Evolutionary conservation across 1,140 invertebrate genomes (phyloP), one percentile per base, ranked within the genome.

Genomic region (Magallana angulata): DNA sequence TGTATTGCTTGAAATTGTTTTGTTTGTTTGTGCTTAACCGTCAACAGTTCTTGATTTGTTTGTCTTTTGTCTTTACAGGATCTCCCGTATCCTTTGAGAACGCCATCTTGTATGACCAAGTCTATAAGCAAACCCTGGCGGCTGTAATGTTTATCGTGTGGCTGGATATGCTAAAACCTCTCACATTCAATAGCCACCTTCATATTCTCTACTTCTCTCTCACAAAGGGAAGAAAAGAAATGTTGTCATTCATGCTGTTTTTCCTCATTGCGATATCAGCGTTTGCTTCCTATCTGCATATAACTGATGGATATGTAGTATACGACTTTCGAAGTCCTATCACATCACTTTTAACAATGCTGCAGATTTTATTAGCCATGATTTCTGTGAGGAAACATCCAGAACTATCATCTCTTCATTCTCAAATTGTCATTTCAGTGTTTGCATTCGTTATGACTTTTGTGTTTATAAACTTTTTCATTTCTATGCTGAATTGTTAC

Each of bases 171-270:
- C 80, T 91, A 57, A 82, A 85, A 24, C 90, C 90, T 0, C 59
- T 91, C 48, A 81, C 87, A 16, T 85, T 91, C 62, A 90, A 90
- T 62, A 89, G 82, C 30, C 62, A 91, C 84, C 85, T 91, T n/a
- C 88, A 86, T 62, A 83, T 89, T 57, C 83, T 91, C 81, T 57
- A 81, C n/a, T 30, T 30, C 11, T 89, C 90, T n/a, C 58, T 91
- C 14, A 58, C 81, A 0, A 71, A 76, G 12, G 82, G 86, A 5
- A 82, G 68, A 60, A 16, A 1, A 12, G 60, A 71, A 12, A 81
- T 91, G 12, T 8, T 86, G 1, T 71, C 62, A n/a, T 84, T 89
- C n/a, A 57, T 57, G 9, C 7, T 89, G 8, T 71, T 87, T 6
- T 71, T 90, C 1, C 18, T 83, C 8, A 30, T 91, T 14, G 68